Conservation (phyloP, 2,888 invertebrate genomes). For the Biston stratarius region DNA sequence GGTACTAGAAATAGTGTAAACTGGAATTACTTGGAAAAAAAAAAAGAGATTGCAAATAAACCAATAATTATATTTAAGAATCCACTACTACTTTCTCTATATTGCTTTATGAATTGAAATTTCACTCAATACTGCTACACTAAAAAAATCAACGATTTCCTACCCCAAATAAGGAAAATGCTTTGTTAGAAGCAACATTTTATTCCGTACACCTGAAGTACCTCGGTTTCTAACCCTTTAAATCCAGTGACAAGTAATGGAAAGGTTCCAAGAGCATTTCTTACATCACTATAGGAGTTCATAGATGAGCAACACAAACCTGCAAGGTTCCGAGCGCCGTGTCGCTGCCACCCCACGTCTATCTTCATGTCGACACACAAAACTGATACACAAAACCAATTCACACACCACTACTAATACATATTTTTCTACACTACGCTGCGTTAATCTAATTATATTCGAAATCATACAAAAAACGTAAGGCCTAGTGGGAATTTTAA, state of each 20-base stretch:
- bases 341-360: slow-evolving; percentile 73
- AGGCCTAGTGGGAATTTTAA: slow-evolving; percentile 44
- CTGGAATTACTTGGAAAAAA: background rate
- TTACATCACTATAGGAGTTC: slow-evolving; percentile 21
- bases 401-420: slow-evolving; percentile 53
- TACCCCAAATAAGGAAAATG: too few relatives aligned
- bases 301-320: slow-evolving; percentile 63
- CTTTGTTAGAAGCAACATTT: too few relatives aligned
- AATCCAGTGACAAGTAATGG: background rate
- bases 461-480: slow-evolving; percentile 63
- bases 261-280: slow-evolving; percentile 7
- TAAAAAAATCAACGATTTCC: too few relatives aligned
- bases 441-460: slow-evolving; percentile 55
- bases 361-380: slow-evolving; percentile 77
- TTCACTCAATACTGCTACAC: too few relatives aligned
- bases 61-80: too few relatives aligned
- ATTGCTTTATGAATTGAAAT: too few relatives aligned
- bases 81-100: background rate
- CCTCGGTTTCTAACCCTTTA: background rate
- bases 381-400: slow-evolving; percentile 58
- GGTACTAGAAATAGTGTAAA: background rate
- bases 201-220: background rate
- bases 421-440: slow-evolving; percentile 53
- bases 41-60: background rate
- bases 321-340: slow-evolving; percentile 72